Percentiles rank a stretch among this genome's conserved stretches.
Conservation (phyloP, 2,113 vertebrate species). For the Panthera uncia region DNA sequence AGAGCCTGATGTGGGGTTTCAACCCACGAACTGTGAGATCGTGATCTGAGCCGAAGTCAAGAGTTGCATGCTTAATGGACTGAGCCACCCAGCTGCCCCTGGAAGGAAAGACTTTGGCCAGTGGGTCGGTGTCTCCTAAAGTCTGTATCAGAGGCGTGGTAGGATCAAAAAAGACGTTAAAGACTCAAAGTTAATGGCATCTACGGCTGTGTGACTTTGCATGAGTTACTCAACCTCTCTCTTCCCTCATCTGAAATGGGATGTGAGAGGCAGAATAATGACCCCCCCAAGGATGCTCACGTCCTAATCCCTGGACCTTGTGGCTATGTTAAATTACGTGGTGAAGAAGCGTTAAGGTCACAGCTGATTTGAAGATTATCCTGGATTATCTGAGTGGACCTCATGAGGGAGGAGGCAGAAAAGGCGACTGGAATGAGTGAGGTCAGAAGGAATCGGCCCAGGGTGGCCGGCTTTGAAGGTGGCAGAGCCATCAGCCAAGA, state of each 20-base stretch:
- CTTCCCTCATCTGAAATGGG: not conserved
- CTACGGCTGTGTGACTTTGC: not conserved
- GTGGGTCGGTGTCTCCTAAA: not conserved
- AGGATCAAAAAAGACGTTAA: not conserved
- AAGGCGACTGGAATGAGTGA: not conserved
- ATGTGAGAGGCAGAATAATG: not conserved
- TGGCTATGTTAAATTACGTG: no score
- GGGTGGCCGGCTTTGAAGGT: not conserved
- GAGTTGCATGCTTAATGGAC: no score
- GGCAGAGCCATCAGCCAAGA: not conserved
- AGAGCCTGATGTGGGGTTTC: no score
- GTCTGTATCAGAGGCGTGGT: not conserved
- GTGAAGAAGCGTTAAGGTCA: not conserved
- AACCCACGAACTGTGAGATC: no score
- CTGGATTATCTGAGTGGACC: no score
- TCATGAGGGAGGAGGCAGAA: not conserved
- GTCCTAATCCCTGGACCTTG: not conserved
- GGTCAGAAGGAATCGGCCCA: accelerated
- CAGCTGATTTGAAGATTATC: not conserved
- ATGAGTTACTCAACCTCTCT: not conserved
- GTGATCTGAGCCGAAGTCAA: no score
- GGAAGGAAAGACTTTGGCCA: not conserved
- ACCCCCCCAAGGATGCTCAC: not conserved
- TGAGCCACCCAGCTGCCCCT: no score
- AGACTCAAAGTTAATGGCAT: not conserved